These are phyloP conservation scores for Nesoenas mayeri DNA, from an alignment of 2,113 vertebrate species.

Conservation along the genomic window DNA sequence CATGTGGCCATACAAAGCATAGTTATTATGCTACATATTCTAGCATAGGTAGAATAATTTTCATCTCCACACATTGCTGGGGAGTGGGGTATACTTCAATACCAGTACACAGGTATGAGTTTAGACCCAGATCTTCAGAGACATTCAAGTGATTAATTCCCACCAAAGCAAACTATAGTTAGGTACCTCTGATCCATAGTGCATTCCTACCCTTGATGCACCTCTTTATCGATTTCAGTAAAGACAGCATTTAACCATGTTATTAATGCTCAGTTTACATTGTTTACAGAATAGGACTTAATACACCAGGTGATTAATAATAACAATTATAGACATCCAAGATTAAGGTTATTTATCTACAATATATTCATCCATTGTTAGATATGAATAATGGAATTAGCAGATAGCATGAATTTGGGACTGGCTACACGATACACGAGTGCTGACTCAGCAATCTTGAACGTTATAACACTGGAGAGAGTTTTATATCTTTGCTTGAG, in stretches of 20 bases:
- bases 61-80: not conserved
- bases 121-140: not conserved
- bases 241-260: not conserved
- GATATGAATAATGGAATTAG: not conserved
- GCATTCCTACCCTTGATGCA: not conserved
- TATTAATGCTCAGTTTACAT: not conserved
- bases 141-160: not conserved
- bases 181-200: not conserved
- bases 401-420: not conserved
- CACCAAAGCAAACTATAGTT: not conserved
- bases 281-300: not conserved
- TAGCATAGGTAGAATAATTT: not conserved
- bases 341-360: not conserved
- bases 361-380: accelerated
- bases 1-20: not conserved
- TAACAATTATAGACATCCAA: not conserved
- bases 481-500: not conserved
- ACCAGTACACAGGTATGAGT: accelerated
- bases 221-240: not conserved
- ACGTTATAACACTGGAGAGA: not conserved
- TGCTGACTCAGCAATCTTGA: not conserved
- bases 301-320: not conserved
- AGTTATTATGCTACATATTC: not conserved
- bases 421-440: not conserved
- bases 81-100: not conserved